phyloP scores from a whole-genome alignment of 2,888 invertebrate genomes.

The Alloscopus bannaensis region DNA sequence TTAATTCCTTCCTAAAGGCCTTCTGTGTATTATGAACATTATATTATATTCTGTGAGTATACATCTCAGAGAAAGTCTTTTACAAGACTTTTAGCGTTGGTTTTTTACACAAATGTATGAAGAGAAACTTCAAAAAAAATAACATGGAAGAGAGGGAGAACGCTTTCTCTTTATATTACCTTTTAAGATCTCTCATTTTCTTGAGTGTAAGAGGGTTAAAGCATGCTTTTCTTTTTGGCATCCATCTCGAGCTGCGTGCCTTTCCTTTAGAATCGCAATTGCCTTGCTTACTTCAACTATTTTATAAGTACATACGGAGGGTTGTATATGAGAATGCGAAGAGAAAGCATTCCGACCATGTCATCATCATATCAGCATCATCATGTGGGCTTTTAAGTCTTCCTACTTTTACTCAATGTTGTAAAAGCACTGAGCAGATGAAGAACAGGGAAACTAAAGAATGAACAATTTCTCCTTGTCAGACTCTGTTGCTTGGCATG shows the following conservation, averaged over 20 bases:
- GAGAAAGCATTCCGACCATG: conserved; percentile 24
- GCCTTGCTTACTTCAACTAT: neutral
- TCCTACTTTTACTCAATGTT: conserved; percentile 6
- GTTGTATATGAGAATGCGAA: neutral
- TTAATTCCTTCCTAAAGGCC: conserved; percentile 42
- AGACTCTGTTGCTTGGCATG: conserved; percentile 22
- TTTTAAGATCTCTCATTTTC: conserved; percentile 42
- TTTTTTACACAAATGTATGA: neutral
- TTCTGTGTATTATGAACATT: conserved; percentile 6
- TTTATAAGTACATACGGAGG: neutral
- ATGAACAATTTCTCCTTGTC: conserved; percentile 20
- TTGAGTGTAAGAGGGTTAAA: conserved; percentile 27
- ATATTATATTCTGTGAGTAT: too few relatives aligned
- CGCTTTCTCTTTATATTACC: conserved; percentile 31
- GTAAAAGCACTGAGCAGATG: neutral
- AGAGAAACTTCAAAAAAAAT: conserved; percentile 23
- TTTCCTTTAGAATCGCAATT: too few relatives aligned
- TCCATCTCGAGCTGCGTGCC: conserved; percentile 20
- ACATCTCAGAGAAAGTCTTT: too few relatives aligned
- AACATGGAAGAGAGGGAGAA: conserved; percentile 3
- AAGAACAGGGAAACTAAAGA: neutral
- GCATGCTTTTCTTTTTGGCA: conserved; percentile 28
- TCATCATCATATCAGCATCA: conserved; percentile 13
- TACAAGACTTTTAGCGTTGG: neutral
- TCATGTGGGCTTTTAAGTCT: conserved; percentile 28